Evolutionary conservation across 2,888 invertebrate species (phyloP), one percentile per base, ranked within the genome.

Genomic region (Nomada fabriciana): DNA sequence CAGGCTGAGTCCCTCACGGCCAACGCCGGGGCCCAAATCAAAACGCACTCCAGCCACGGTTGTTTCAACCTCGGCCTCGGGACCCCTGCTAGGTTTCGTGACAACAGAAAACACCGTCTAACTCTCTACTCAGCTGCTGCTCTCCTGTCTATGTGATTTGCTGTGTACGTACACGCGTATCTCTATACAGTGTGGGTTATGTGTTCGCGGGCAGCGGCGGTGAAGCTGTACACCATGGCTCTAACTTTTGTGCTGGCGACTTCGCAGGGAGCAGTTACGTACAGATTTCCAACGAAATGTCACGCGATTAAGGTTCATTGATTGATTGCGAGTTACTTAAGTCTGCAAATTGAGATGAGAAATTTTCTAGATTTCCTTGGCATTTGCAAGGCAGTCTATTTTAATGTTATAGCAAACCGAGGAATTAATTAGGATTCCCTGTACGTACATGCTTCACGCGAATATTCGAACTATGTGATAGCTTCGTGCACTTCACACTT

Each of bases 1-100:
- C 90, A 95, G 93, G 90, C 95, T 95, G 91, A 95, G 94, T 92
- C 95, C 95, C 90, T 94, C 94, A 86, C 94, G 94, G 92, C 94
- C 94, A 87, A 94, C 94, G 89, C 95, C 95, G 88, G 93, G 93
- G 86, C 93, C 93, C 93, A 94, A 93, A 93, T 93, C 93, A 90
- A 94, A 94, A 91, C 93, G 93, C 84, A 94, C 93, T 90, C 93
- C 93, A 87, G 93, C 93, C 87, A 94, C 93, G 87, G 93, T 94
- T 80, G 93, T 93, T 92, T 94, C 93, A 90, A 94, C 92, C 89
- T 93, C 93, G 89, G 92, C 92, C 87, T 90, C 92, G 89, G 93
- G 92, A 90, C 91, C 92, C 91, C 93, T 93, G 93, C 92, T 93
- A 88, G 75, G 87, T 88, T 81, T 63, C 82, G 87, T 82, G 83